Evolutionary conservation across 2,888 invertebrate genomes (phyloP).

Genomic region (Drosophila paramelanica): DNA sequence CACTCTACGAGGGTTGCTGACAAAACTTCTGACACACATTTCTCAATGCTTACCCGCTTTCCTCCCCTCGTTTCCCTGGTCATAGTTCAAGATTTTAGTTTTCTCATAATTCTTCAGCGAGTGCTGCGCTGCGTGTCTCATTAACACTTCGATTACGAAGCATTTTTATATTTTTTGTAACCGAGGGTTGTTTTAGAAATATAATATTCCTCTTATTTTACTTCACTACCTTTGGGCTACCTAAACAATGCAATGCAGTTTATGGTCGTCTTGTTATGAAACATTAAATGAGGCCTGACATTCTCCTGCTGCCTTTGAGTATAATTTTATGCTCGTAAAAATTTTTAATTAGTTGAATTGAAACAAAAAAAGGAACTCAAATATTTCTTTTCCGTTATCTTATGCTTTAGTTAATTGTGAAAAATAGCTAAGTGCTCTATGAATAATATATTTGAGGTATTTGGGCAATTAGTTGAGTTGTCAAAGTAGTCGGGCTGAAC

Average conservation of each 20-base stretch:
- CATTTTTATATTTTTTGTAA: conserved; percentile 20
- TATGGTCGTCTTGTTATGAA: conserved; percentile 62
- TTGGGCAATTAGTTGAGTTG: conserved; percentile 32
- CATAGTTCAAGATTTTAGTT: conserved; percentile 58
- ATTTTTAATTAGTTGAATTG: conserved; percentile 75
- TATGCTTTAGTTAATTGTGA: conserved; percentile 57
- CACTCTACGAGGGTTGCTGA: conserved; percentile 52
- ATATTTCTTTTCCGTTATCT: conserved; percentile 23
- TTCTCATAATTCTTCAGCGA: conserved; percentile 41
- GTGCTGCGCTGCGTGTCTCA: conserved; percentile 57
- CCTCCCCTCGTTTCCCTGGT: conserved; percentile 2
- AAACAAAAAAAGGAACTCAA: conserved; percentile 33
- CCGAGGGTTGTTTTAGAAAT: conserved; percentile 54
- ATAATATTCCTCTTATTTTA: conserved; percentile 24
- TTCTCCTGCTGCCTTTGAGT: conserved; percentile 7
- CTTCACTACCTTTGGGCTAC: conserved; percentile 3
- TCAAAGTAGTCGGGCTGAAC: conserved; percentile 19
- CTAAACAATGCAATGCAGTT: conserved; percentile 19
- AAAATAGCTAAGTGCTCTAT: conserved; percentile 44
- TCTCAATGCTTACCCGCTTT: conserved; percentile 55
- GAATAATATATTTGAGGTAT: conserved; percentile 9
- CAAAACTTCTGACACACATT: conserved; percentile 68
- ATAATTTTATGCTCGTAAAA: conserved; percentile 51
- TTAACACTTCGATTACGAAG: conserved; percentile 72
- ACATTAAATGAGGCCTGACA: conserved; percentile 65